A percentile compares a stretch with the other conserved stretches of the same genome.
Conservation (phyloP, 2,113 vertebrate genomes). For the Aspiorhynchus laticeps region DNA sequence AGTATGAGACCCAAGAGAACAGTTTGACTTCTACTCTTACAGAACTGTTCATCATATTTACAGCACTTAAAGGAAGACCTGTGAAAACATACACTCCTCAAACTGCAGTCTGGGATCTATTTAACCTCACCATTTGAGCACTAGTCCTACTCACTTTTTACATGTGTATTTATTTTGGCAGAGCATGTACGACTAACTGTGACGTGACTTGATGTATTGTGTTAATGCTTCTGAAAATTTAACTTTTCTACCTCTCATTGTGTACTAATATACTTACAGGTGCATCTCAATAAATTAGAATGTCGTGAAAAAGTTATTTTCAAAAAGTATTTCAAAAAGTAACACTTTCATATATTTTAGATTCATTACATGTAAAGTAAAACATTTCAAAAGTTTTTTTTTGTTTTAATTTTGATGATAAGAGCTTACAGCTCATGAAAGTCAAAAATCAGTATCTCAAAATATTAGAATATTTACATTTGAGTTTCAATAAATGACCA, state of each 20-base stretch:
- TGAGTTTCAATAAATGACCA: too few species aligned
- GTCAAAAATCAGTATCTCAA: too few species aligned
- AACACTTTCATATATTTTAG: too few species aligned
- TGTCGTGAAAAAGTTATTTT: too few species aligned
- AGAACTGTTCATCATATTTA: conserved; percentile 63
- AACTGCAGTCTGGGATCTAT: conserved; percentile 61
- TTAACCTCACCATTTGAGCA: conserved; percentile 59
- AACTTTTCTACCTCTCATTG: conserved; percentile 59
- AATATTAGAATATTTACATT: too few species aligned
- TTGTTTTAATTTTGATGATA: too few species aligned
- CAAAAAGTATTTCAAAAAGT: too few species aligned
- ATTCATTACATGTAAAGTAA: too few species aligned
- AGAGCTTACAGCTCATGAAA: too few species aligned
- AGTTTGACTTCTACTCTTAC: conserved; percentile 53
- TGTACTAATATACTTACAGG: conserved; percentile 33
- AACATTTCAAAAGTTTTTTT: too few species aligned
- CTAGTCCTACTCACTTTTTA: conserved; percentile 65
- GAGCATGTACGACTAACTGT: conserved; percentile 66
- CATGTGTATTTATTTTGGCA: conserved; percentile 67
- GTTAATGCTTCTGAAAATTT: conserved; percentile 56
- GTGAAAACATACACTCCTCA: conserved; percentile 61
- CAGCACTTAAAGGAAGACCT: conserved; percentile 57
- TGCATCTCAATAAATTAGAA: too few species aligned
- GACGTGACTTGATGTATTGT: conserved; percentile 38
- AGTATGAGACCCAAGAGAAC: conserved; percentile 47